Percentiles rank a stretch among this genome's conserved stretches.
These are phyloP conservation scores for Allacma fusca DNA, from an alignment of 2,888 invertebrate species.

Conservation along the genomic window DNA sequence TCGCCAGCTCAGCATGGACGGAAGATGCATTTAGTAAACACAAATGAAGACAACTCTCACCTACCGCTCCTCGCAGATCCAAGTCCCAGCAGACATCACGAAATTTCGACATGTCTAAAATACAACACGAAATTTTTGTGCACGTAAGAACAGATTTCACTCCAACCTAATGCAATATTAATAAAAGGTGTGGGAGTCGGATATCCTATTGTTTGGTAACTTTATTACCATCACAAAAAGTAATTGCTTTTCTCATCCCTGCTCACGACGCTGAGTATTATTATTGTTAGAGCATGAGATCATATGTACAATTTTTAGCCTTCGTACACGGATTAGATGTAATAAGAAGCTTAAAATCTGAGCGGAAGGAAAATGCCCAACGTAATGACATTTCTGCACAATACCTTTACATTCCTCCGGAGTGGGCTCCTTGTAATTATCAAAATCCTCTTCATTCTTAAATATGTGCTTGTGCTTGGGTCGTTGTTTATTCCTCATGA, in stretches of 20 bases:
- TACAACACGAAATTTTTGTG: slow-evolving; percentile 57
- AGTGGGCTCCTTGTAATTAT: slow-evolving; percentile 56
- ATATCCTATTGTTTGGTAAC: slow-evolving; percentile 13
- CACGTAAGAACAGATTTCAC: not conserved
- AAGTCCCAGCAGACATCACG: slow-evolving; percentile 91
- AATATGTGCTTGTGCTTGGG: slow-evolving; percentile 75
- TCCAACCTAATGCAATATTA: not conserved
- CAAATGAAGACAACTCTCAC: slow-evolving; percentile 92
- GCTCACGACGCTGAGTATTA: too few species aligned
- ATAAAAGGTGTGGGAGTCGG: slow-evolving; percentile 17
- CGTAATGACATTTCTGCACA: not conserved
- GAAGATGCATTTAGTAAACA: slow-evolving; percentile 92
- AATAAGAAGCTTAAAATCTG: too few species aligned
- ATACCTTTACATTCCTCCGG: slow-evolving; percentile 56
- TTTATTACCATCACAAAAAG: not conserved
- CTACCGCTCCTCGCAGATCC: slow-evolving; percentile 91
- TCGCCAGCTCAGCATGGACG: slow-evolving; percentile 90
- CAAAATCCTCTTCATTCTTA: slow-evolving; percentile 60
- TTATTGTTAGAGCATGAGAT: too few species aligned
- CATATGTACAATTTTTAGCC: too few species aligned
- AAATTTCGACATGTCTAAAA: slow-evolving; percentile 67
- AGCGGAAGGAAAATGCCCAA: too few species aligned
- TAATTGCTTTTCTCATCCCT: too few species aligned
- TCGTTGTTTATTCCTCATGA: slow-evolving; percentile 85
- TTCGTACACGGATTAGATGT: too few species aligned